Evolutionary conservation across 1,140 invertebrate genomes (phyloP).

Genomic region (Ips nitidus): DNA sequence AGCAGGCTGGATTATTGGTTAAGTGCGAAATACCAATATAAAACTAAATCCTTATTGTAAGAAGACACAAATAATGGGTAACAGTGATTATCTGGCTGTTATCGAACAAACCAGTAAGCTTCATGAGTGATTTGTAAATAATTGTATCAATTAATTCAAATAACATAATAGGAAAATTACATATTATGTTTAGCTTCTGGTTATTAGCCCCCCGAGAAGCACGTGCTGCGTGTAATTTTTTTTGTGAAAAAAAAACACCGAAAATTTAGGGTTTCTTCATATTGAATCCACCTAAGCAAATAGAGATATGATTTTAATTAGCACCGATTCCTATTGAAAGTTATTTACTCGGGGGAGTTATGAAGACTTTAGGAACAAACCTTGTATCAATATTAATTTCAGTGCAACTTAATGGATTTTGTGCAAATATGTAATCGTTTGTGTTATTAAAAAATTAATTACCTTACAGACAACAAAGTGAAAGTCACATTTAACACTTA

Average conservation of each 20-base stretch:
- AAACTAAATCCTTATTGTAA: too few relatives aligned
- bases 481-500: neutral
- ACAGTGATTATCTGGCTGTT: too few relatives aligned
- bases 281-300: conserved; percentile 24
- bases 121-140: conserved; percentile 40
- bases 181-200: conserved; percentile 11
- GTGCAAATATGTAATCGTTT: neutral
- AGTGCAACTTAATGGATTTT: neutral
- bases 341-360: neutral
- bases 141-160: conserved; percentile 34
- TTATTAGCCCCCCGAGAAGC: conserved; percentile 2
- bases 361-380: too few relatives aligned
- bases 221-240: neutral
- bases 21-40: too few relatives aligned
- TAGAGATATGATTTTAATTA: conserved; percentile 27
- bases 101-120: too few relatives aligned
- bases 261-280: conserved; percentile 8
- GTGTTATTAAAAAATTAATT: neutral
- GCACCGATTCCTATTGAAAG: conserved; percentile 2
- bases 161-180: conserved; percentile 22
- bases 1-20: too few relatives aligned
- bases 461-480: neutral
- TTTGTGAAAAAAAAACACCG: conserved; percentile 1
- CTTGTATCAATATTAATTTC: too few relatives aligned
- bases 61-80: too few relatives aligned